Evolutionary conservation across 2,888 invertebrate species (phyloP), one percentile per base, ranked within the genome.

Genomic region (Endomychus coccineus): DNA sequence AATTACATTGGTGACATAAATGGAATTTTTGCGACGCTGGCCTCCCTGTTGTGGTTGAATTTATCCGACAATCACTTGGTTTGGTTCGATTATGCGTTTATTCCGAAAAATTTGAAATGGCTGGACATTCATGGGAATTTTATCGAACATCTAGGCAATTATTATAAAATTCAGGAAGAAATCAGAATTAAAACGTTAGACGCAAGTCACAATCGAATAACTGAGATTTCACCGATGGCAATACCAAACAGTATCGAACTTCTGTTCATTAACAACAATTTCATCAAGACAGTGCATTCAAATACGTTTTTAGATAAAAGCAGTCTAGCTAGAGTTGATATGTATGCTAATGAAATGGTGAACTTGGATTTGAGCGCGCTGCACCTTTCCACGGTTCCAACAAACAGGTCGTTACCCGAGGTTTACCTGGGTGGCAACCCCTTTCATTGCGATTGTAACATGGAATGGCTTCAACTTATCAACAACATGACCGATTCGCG

Each of bases 401-500:
- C 70, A 29, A 82, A 82, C 51, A 80, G 80, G 58, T 74, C 78
- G 10, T 70, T 88, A 48, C 89, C 91, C 1, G 88, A 91, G 63
- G 86, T 94, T 65, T 90, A 88, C 64, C 74, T 94, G 49, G 90
- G 88, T 44, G 88, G 87, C 29, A 95, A 95, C 67, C 92, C 94
- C 9, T 89, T 94, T 68, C 81, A 86, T 55, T 95, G 94, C 69
- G 90, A 92, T 61, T 94, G 95, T 69, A 82, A 84, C 44, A 89
- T 94, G 89, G 91, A 91, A 64, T 95, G 94, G 94, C 69, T 92
- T 55, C 89, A 89, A 50, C 76, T 84, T 37, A 83, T 90, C 65
- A 90, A 90, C 66, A 86, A 85, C 65, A 79, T 86, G 74, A 85
- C 85, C 44, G 75, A 78, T 22, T 77, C 82, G 52, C 73, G 86